Evolutionary conservation across 2,113 vertebrate species (phyloP).

Genomic region (Anhinga anhinga): DNA sequence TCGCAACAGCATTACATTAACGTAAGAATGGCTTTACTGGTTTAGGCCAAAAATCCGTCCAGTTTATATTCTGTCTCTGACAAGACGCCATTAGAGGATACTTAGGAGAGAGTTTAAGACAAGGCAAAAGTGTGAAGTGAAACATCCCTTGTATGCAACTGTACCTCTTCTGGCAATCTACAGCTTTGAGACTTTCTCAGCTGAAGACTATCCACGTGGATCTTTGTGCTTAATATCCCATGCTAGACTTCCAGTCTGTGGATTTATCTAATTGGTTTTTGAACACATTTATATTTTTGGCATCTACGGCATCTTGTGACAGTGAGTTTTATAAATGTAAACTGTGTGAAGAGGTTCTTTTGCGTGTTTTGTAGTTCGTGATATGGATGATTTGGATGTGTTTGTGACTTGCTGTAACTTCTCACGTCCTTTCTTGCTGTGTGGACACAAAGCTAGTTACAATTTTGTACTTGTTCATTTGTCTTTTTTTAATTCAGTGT

Average conservation of each 20-base stretch:
- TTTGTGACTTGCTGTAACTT: constrained; percentile 29
- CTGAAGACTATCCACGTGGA: background rate
- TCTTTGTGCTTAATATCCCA: background rate
- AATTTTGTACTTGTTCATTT: constrained; percentile 13
- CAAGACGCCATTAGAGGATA: constrained; percentile 12
- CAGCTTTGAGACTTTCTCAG: constrained; percentile 46
- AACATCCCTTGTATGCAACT: background rate
- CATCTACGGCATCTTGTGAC: constrained; percentile 18
- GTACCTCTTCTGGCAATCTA: constrained; percentile 19
- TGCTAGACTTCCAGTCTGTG: background rate
- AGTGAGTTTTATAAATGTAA: constrained; percentile 37
- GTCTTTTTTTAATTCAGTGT: background rate
- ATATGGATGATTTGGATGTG: background rate
- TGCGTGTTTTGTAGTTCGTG: background rate
- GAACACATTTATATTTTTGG: background rate
- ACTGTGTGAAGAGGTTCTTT: background rate
- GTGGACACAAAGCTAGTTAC: background rate
- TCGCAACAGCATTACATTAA: constrained; percentile 8
- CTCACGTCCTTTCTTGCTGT: background rate
- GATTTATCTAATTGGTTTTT: background rate
- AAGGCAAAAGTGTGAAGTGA: background rate
- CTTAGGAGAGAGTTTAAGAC: background rate
- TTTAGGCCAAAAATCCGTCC: constrained; percentile 39
- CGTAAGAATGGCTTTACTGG: background rate
- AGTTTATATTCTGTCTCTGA: background rate